Evolutionary conservation across 2,113 vertebrate genomes (phyloP), one percentile per base, ranked within the genome.

Genomic region (Hucho hucho): DNA sequence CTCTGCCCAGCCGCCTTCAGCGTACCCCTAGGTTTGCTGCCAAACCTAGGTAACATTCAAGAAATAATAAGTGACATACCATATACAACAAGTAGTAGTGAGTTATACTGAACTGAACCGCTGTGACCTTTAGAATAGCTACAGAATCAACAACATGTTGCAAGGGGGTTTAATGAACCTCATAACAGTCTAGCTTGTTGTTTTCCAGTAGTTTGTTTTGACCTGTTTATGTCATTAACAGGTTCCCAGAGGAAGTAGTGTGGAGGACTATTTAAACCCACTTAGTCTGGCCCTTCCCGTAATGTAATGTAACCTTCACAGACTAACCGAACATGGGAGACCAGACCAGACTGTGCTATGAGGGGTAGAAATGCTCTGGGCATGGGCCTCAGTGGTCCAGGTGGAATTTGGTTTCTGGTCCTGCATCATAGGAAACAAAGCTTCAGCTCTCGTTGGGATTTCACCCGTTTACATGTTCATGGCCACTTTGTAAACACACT

Each of bases 171-270:
- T 71, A 73, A 59, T 25, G 16, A 75, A 84, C 74, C 81, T 77
- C 63, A 70, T n/a, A 80, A 69, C 76, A 75, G 74, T 5, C 67
- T 29, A 53, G 70, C 67, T 87, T 84, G 76, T 85, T 86, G 32
- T 69, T 76, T 83, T 65, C 67, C 73, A 13, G n/a, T 43, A 16
- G 59, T 81, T 88, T 87, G 86, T 88, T 91, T 87, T 85, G 74
- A 69, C 72, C 66, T 79, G 73, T 82, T 87, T 79, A 81, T 83
- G 82, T 78, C 85, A 91, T 89, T 88, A 89, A 88, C 81, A 76
- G 75, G 72, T 87, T 90, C 89, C 87, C 84, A 89, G 81, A 90
- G 89, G 87, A 92, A 87, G 76, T 86, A 82, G 74, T 81, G 72
- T 43, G 37, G 37, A 77, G 79, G 80, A 78, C 78, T 76, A 84